Percentiles rank a stretch among this genome's conserved stretches.
phyloP scores from a whole-genome alignment of 2,113 vertebrate species.

The Sphaerodactylus townsendi region DNA sequence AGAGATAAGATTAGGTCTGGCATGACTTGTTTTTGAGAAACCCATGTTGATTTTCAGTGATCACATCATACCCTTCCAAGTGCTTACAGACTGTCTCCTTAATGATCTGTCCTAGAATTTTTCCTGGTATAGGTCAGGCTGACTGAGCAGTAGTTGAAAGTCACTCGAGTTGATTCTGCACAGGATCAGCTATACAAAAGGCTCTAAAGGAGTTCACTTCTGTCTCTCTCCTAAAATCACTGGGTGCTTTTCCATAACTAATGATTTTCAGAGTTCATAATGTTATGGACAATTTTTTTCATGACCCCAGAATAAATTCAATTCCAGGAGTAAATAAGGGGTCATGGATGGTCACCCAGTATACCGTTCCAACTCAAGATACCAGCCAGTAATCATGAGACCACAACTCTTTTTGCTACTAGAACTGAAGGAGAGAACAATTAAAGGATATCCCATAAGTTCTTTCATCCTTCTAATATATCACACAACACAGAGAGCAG shows the following conservation, averaged over 20 bases:
- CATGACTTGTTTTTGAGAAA: too few species aligned
- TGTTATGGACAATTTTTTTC: background rate
- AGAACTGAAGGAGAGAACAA: rapidly evolving
- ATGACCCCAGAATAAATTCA: background rate
- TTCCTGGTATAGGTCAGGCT: too few species aligned
- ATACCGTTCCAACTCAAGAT: background rate
- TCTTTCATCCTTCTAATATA: background rate
- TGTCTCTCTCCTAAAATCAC: too few species aligned
- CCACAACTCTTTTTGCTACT: background rate
- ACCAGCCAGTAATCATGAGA: background rate
- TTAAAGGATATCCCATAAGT: background rate
- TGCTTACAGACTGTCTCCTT: too few species aligned
- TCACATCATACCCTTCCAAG: too few species aligned
- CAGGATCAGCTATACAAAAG: background rate
- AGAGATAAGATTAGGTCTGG: too few species aligned
- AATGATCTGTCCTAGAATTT: too few species aligned
- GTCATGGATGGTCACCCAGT: too few species aligned
- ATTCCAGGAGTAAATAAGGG: background rate
- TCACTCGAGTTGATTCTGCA: background rate
- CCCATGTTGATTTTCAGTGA: too few species aligned
- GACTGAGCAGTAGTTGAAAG: too few species aligned
- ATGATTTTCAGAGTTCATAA: background rate
- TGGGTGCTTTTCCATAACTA: background rate
- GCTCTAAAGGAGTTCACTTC: background rate
- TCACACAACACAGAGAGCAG: conserved; percentile 20